Evolutionary conservation across 2,888 invertebrate genomes (phyloP).

Genomic region (Oxytorus armatus): DNA sequence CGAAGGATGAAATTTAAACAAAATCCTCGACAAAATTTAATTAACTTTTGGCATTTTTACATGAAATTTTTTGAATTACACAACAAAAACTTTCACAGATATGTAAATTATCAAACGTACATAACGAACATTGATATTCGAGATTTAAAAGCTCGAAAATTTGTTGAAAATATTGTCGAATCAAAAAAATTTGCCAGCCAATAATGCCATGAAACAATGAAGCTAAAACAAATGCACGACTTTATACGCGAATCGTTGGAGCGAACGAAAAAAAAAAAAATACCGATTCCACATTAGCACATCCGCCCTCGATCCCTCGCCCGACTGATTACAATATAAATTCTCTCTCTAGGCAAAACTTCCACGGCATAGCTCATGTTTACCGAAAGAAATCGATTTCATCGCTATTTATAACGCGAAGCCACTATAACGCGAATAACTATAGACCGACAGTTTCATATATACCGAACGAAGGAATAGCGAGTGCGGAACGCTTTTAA

Average conservation of each 20-base stretch:
- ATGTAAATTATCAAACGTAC: too few species aligned
- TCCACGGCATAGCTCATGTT: conserved; percentile 64
- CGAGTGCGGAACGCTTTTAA: conserved; percentile 63
- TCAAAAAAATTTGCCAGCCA: too few species aligned
- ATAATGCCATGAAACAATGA: too few species aligned
- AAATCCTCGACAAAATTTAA: too few species aligned
- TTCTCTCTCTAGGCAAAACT: conserved; percentile 30
- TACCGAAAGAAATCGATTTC: conserved; percentile 75
- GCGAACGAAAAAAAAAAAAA: conserved; percentile 7
- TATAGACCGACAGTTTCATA: background rate
- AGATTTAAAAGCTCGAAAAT: too few species aligned
- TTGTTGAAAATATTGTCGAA: too few species aligned
- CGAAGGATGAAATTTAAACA: too few species aligned
- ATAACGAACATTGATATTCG: too few species aligned
- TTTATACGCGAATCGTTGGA: conserved; percentile 1
- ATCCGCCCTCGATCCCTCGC: conserved; percentile 53
- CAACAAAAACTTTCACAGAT: too few species aligned
- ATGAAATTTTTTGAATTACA: too few species aligned
- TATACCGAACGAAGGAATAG: conserved; percentile 21
- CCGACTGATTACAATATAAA: conserved; percentile 36
- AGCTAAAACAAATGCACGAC: background rate
- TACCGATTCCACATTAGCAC: conserved; percentile 46
- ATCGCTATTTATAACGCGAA: conserved; percentile 71
- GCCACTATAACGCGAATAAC: conserved; percentile 51
- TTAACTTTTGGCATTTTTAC: too few species aligned